Evolutionary conservation across 1,140 invertebrate genomes (phyloP).

Genomic region (Drosophila triauraria): DNA sequence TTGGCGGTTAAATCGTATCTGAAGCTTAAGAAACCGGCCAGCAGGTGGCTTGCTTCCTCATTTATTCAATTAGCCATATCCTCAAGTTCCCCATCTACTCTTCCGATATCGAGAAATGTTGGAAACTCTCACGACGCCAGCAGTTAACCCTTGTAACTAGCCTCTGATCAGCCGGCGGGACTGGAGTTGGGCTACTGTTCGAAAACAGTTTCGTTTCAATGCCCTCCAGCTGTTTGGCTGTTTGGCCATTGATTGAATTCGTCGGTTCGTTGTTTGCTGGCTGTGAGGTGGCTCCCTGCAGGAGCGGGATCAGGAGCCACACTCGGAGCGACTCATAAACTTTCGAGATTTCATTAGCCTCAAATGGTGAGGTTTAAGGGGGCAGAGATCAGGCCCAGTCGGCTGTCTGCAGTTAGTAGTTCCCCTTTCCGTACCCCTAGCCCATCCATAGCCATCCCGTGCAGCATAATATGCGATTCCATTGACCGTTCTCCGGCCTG

Average conservation of each 20-base stretch:
- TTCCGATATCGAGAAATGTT: too few relatives aligned
- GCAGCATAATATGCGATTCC: constrained; percentile 39
- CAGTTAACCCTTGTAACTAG: background rate
- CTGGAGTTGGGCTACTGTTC: background rate
- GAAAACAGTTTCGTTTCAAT: constrained; percentile 13
- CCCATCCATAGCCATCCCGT: constrained; percentile 8
- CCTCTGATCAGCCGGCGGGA: background rate
- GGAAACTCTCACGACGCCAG: too few relatives aligned
- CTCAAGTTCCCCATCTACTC: too few relatives aligned
- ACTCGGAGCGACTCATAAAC: constrained; percentile 25
- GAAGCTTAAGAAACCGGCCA: too few relatives aligned
- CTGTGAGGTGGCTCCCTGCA: constrained; percentile 3
- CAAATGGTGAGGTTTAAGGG: background rate
- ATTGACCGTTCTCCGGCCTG: constrained; percentile 47
- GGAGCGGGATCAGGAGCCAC: constrained; percentile 1
- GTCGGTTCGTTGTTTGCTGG: constrained; percentile 16
- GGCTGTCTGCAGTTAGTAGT: background rate
- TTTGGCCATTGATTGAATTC: constrained; percentile 53
- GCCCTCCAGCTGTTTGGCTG: constrained; percentile 32
- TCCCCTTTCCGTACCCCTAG: background rate
- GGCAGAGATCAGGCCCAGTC: background rate
- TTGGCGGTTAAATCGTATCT: too few relatives aligned
- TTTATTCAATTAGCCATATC: too few relatives aligned
- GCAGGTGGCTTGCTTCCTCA: too few relatives aligned
- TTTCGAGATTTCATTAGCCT: constrained; percentile 39